phyloP scores from a whole-genome alignment of 92 coral and sea anemone genomes.

The Palythoa grandiflora region DNA sequence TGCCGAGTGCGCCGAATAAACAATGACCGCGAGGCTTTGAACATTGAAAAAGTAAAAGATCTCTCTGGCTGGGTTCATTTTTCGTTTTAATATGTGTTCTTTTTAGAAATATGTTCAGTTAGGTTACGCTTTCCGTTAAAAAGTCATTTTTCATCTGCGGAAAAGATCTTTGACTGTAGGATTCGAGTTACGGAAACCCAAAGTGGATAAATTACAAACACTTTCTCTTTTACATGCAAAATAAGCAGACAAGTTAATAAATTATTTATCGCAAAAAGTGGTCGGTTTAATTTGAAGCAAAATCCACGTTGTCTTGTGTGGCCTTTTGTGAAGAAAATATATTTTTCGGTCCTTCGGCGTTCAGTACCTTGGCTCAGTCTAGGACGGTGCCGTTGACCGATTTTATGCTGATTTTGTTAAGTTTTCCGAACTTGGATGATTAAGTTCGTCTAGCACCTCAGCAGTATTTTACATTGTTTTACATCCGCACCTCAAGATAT shows the following conservation, averaged over 20 bases:
- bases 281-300: slow-evolving; percentile 52
- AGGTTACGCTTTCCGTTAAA: neutral
- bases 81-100: slow-evolving; percentile 5
- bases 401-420: neutral
- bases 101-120: neutral
- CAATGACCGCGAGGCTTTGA: slow-evolving; percentile 54
- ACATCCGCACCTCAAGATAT: slow-evolving; percentile 33
- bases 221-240: slow-evolving; percentile 73
- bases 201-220: slow-evolving; percentile 32
- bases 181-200: slow-evolving; percentile 30
- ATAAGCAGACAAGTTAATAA: slow-evolving; percentile 59
- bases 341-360: slow-evolving; percentile 7
- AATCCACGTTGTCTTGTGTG: slow-evolving; percentile 22
- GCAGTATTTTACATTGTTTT: slow-evolving; percentile 20
- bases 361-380: neutral
- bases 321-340: slow-evolving; percentile 14
- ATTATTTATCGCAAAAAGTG: slow-evolving; percentile 60
- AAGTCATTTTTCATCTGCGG: slow-evolving; percentile 9
- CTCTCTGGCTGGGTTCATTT: neutral
- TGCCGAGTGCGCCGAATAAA: slow-evolving; percentile 73
- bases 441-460: slow-evolving; percentile 25
- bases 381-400: slow-evolving; percentile 21
- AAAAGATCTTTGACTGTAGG: neutral
- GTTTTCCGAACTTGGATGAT: slow-evolving; percentile 19
- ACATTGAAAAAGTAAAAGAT: slow-evolving; percentile 52